Evolutionary conservation across 2,888 invertebrate species (phyloP).

Genomic region (Dasysyrphus albostriatus): DNA sequence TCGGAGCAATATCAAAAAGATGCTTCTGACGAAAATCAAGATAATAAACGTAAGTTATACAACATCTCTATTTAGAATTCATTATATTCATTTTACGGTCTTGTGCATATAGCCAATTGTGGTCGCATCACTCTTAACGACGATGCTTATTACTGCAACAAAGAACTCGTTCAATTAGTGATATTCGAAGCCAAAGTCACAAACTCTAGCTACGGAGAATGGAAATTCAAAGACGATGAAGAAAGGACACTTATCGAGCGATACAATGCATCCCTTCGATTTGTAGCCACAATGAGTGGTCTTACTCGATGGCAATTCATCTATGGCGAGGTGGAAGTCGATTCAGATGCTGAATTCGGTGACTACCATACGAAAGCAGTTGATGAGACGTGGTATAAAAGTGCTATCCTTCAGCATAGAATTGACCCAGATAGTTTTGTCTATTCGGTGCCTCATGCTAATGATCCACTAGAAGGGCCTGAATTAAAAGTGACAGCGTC

Average conservation of each 20-base stretch:
- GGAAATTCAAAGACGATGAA: slow-evolving; percentile 85
- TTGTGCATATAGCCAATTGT: slow-evolving; percentile 86
- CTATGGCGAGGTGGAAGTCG: slow-evolving; percentile 85
- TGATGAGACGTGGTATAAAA: slow-evolving; percentile 96
- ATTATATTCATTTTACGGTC: neutral
- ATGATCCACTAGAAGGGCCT: slow-evolving; percentile 83
- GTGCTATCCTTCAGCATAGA: slow-evolving; percentile 93
- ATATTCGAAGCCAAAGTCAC: slow-evolving; percentile 93
- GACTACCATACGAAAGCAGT: slow-evolving; percentile 90
- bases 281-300: slow-evolving; percentile 95
- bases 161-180: slow-evolving; percentile 92
- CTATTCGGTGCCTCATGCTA: slow-evolving; percentile 89
- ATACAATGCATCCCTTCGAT: slow-evolving; percentile 91
- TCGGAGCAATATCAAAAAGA: slow-evolving; percentile 86
- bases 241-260: slow-evolving; percentile 86
- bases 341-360: slow-evolving; percentile 88
- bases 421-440: slow-evolving; percentile 91
- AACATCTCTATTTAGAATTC: neutral
- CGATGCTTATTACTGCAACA: slow-evolving; percentile 93
- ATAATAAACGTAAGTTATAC: slow-evolving; percentile 79
- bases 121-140: slow-evolving; percentile 86
- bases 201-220: slow-evolving; percentile 86
- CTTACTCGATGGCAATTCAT: slow-evolving; percentile 94
- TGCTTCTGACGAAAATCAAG: slow-evolving; percentile 78
- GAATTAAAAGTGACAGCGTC: slow-evolving; percentile 91